These are phyloP conservation scores for Epinephelus moara DNA, from an alignment of 2,113 vertebrate species.

Conservation along the genomic window DNA sequence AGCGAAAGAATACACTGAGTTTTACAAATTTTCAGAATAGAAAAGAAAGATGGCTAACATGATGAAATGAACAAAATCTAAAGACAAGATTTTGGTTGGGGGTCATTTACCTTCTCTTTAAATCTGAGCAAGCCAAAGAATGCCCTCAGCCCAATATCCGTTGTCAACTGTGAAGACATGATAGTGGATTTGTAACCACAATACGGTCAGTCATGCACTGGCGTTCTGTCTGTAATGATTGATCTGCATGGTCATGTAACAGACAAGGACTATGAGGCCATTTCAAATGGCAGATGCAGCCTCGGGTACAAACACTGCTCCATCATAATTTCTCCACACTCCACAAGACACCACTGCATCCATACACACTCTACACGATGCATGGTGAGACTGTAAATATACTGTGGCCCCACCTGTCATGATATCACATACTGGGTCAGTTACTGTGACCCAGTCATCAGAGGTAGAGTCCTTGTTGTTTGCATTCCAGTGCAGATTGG, in stretches of 20 bases:
- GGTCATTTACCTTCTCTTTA: background rate
- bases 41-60: background rate
- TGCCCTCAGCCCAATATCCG: background rate
- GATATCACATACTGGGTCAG: background rate
- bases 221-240: constrained; percentile 29
- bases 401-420: background rate
- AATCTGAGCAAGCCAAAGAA: background rate
- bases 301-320: constrained; percentile 36
- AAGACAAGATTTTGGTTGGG: background rate
- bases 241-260: constrained; percentile 51
- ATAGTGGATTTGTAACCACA: constrained; percentile 14
- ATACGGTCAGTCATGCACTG: constrained; percentile 10
- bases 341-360: background rate
- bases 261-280: constrained; percentile 39
- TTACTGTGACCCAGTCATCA: background rate
- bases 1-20: background rate
- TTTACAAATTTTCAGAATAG: background rate
- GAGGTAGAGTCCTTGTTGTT: background rate
- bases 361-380: background rate
- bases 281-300: constrained; percentile 58
- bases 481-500: background rate
- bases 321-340: constrained; percentile 17
- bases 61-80: background rate
- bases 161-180: background rate
- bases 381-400: background rate